Conservation (phyloP, 2,113 vertebrate genomes). For the Takifugu bimaculatus region DNA sequence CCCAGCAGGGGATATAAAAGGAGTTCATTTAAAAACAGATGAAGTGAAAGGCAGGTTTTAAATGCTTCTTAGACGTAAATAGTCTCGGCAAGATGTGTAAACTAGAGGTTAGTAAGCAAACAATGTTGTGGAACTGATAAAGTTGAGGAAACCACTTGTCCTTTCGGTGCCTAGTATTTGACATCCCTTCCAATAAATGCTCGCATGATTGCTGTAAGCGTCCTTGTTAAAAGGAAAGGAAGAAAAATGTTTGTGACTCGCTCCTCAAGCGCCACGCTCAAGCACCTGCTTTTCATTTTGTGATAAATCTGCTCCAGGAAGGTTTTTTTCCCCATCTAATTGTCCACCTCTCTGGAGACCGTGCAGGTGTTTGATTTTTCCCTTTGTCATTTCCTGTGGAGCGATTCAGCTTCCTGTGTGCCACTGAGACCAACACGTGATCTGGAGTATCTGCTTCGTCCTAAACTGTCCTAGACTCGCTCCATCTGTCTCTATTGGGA, state of each 20-base stretch:
- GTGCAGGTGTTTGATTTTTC: conserved; percentile 50
- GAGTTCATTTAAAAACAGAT: too few relatives aligned
- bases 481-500: conserved; percentile 60
- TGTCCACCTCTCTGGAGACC: conserved; percentile 23
- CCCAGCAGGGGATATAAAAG: too few relatives aligned
- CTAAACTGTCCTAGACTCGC: conserved; percentile 46
- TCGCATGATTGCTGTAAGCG: neutral
- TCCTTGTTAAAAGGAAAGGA: neutral
- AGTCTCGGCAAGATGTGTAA: conserved; percentile 8
- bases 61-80: too few relatives aligned
- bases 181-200: conserved; percentile 18
- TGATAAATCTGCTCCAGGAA: neutral
- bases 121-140: conserved; percentile 13
- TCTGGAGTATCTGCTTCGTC: conserved; percentile 35
- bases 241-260: neutral
- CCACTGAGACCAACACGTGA: conserved; percentile 24
- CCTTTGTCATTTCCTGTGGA: conserved; percentile 43
- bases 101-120: conserved; percentile 28
- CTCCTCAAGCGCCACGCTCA: neutral
- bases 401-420: conserved; percentile 46
- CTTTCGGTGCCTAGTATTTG: conserved; percentile 6
- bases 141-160: neutral
- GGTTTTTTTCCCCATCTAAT: conserved; percentile 8
- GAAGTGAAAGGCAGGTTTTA: too few relatives aligned
- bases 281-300: neutral